Conservation (phyloP, 1,140 invertebrate species). For the Goniozus legneri region DNA sequence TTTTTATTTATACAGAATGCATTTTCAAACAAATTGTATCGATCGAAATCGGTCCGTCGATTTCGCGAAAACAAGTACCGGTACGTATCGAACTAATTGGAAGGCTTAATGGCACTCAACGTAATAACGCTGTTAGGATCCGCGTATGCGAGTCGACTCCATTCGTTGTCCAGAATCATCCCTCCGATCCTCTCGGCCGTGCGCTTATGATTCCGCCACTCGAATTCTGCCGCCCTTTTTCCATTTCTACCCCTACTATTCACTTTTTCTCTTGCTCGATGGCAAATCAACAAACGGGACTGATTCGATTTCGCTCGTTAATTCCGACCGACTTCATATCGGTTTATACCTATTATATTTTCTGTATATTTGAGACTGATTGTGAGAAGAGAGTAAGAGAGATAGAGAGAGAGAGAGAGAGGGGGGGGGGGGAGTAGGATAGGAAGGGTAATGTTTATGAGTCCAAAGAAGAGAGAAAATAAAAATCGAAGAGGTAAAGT, state of each 20-base stretch:
- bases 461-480: no score
- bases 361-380: no score
- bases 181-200: no score
- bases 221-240: not conserved
- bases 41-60: no score
- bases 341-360: conserved; percentile 27
- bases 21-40: no score
- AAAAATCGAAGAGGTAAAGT: conserved; percentile 12
- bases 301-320: conserved; percentile 44
- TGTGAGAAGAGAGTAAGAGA: no score
- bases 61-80: conserved; percentile 13
- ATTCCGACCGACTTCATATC: conserved; percentile 36
- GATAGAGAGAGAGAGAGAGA: no score
- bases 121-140: conserved; percentile 32
- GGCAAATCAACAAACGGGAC: conserved; percentile 40
- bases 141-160: conserved; percentile 32
- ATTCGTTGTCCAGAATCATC: no score
- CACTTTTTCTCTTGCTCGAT: conserved; percentile 20
- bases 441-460: no score
- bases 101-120: conserved; percentile 44
- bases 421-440: no score
- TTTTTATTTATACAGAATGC: no score
- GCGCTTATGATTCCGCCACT: no score
- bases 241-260: not conserved
- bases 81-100: conserved; percentile 39